These are phyloP conservation scores for Brachynemurus nebulosus DNA, from an alignment of 2,888 invertebrate genomes.

Conservation along the genomic window DNA sequence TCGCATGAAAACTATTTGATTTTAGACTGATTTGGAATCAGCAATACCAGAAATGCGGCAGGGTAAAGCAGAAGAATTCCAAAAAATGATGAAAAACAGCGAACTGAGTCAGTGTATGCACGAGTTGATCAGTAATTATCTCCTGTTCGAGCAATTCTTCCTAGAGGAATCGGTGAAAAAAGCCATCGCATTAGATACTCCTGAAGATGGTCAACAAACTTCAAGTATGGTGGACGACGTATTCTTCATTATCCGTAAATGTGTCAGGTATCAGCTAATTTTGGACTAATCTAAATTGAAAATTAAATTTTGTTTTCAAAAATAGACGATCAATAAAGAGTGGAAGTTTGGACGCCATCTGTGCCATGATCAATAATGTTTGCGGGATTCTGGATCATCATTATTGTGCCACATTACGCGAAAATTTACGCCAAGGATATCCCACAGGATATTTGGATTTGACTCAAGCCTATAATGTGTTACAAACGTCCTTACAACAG, in stretches of 20 bases:
- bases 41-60: conserved; percentile 37
- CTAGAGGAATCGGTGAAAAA: conserved; percentile 90
- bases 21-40: conserved; percentile 48
- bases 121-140: conserved; percentile 74
- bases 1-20: no score
- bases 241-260: conserved; percentile 93
- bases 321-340: conserved; percentile 74
- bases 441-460: conserved; percentile 64
- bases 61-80: conserved; percentile 37
- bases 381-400: conserved; percentile 76
- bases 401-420: conserved; percentile 57
- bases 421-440: conserved; percentile 63
- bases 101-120: conserved; percentile 65
- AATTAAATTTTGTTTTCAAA: no score
- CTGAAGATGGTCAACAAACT: conserved; percentile 57
- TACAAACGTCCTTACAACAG: conserved; percentile 66
- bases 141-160: conserved; percentile 86
- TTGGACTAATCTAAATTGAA: no score
- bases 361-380: conserved; percentile 91
- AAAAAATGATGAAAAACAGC: conserved; percentile 54
- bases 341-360: conserved; percentile 87
- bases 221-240: conserved; percentile 96
- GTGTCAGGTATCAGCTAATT: conserved; percentile 69
- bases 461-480: conserved; percentile 69
- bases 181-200: conserved; percentile 66